A percentile compares a stretch with the other conserved stretches of the same genome.
These are phyloP conservation scores for Hydrotaea diabolus DNA, from an alignment of 2,888 invertebrate genomes.

Conservation along the genomic window DNA sequence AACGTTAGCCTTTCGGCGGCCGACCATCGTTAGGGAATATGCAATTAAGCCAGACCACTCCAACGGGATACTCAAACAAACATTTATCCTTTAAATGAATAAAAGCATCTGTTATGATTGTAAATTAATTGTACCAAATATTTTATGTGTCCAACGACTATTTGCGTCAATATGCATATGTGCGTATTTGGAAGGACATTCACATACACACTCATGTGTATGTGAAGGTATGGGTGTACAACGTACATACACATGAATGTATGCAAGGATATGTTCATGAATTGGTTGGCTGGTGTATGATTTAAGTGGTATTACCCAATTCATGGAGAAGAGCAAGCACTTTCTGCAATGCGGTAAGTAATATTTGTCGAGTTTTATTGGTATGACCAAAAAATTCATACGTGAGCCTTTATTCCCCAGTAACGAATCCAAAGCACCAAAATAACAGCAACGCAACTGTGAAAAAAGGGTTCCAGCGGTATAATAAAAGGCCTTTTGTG, in stretches of 20 bases:
- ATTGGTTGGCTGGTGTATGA: neutral
- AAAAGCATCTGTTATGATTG: slow-evolving; percentile 37
- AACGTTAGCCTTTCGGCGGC: neutral
- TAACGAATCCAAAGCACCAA: neutral
- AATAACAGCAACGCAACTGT: neutral
- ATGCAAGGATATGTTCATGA: neutral
- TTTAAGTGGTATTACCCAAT: slow-evolving; percentile 24
- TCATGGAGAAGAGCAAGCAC: neutral
- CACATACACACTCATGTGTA: too few relatives aligned
- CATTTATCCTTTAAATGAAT: slow-evolving; percentile 17
- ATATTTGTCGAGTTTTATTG: slow-evolving; percentile 46
- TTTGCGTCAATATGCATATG: neutral
- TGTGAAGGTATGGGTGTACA: too few relatives aligned
- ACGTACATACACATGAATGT: neutral
- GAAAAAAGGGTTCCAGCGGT: neutral
- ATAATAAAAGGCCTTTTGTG: neutral
- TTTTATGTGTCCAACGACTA: slow-evolving; percentile 22
- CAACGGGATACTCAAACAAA: neutral
- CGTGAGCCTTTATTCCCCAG: slow-evolving; percentile 49
- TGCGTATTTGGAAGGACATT: too few relatives aligned
- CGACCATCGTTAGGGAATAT: neutral
- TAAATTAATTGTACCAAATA: slow-evolving; percentile 13
- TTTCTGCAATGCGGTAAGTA: slow-evolving; percentile 41
- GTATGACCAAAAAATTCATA: slow-evolving; percentile 24
- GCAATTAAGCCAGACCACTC: neutral